Evolutionary conservation across 2,888 invertebrate genomes (phyloP).

Genomic region (Malthinus flaveolus): DNA sequence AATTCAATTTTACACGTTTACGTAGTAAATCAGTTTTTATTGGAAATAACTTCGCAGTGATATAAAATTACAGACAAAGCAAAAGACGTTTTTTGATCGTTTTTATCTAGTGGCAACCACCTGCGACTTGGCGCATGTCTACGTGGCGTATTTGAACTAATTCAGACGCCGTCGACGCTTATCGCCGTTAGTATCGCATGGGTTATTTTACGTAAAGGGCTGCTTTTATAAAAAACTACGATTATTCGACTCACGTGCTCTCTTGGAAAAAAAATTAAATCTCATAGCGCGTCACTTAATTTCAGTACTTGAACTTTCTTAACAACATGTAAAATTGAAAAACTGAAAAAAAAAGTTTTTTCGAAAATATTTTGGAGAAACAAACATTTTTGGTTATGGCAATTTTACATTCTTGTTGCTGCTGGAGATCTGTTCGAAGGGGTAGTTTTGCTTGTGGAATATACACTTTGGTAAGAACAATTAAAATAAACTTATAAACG

Average conservation of each 20-base stretch:
- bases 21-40: too few species aligned
- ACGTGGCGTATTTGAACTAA: constrained; percentile 8
- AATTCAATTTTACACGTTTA: too few species aligned
- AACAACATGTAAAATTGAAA: not conserved
- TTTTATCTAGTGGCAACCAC: constrained; percentile 31
- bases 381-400: constrained; percentile 58
- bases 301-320: too few species aligned
- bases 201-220: not conserved
- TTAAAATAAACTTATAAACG: not conserved
- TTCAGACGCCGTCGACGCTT: constrained; percentile 25
- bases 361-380: constrained; percentile 18
- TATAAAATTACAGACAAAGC: constrained; percentile 6
- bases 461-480: constrained; percentile 68
- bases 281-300: too few species aligned
- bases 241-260: not conserved
- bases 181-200: constrained; percentile 15
- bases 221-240: not conserved
- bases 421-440: constrained; percentile 72
- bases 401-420: constrained; percentile 76
- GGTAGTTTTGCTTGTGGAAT: constrained; percentile 75
- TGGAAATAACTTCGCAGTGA: constrained; percentile 2
- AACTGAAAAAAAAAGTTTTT: not conserved
- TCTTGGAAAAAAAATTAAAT: too few species aligned
- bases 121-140: constrained; percentile 37
- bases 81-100: constrained; percentile 4